These are phyloP conservation scores for Lutjanus campechanus DNA, from an alignment of 2,797 vertebrate genomes.

Conservation along the genomic window DNA sequence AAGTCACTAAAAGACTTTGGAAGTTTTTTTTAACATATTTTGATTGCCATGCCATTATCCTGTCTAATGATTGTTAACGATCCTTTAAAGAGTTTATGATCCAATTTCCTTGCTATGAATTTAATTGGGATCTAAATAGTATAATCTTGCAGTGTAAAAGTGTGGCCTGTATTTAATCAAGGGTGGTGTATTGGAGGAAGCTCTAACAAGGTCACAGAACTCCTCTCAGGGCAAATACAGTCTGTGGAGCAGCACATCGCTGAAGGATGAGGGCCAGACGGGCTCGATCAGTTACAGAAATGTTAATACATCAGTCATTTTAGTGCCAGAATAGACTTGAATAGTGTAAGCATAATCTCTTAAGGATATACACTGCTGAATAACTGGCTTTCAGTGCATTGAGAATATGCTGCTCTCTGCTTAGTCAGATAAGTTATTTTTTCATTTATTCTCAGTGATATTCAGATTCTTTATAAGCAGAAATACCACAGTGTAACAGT, in stretches of 20 bases:
- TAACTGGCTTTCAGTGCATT: slow-evolving; percentile 18
- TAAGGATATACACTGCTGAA: slow-evolving; percentile 1
- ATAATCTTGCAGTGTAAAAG: slow-evolving; percentile 76
- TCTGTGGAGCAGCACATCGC: slow-evolving; percentile 49
- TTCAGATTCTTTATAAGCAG: not conserved
- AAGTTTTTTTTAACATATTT: slow-evolving; percentile 78
- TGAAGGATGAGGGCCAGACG: slow-evolving; percentile 46
- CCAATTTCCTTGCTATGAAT: slow-evolving; percentile 81
- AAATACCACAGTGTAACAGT: not conserved
- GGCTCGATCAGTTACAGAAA: slow-evolving; percentile 49
- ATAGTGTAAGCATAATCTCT: not conserved
- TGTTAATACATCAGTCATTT: slow-evolving; percentile 51
- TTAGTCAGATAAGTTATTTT: not conserved
- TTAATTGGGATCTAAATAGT: slow-evolving; percentile 82
- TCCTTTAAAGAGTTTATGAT: slow-evolving; percentile 83
- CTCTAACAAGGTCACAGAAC: slow-evolving; percentile 79
- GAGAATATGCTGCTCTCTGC: slow-evolving; percentile 22
- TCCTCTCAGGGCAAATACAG: slow-evolving; percentile 67
- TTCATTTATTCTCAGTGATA: not conserved
- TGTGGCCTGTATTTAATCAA: slow-evolving; percentile 78
- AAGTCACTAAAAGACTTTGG: slow-evolving; percentile 86
- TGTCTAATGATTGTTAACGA: slow-evolving; percentile 83
- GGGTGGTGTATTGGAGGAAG: slow-evolving; percentile 62
- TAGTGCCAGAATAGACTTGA: slow-evolving; percentile 28
- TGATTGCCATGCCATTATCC: slow-evolving; percentile 83